Base-by-base conservation (phyloP, 2,797 vertebrate genomes). In the Psittacula echo region DNA sequence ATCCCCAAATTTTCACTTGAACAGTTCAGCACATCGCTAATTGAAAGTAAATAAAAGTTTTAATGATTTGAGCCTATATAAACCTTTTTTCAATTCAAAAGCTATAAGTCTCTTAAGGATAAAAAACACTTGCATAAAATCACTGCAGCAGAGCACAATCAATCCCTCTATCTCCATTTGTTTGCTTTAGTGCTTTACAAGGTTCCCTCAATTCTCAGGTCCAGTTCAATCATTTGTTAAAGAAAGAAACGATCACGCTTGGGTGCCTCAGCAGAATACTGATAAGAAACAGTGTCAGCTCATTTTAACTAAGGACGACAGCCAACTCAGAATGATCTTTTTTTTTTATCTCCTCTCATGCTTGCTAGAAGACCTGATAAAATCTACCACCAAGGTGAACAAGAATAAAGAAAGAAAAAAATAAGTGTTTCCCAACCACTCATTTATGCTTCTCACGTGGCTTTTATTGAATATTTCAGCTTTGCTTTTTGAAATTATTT, bases 141-240 rank as follows among this genome's bases (percentile, higher is more conserved):
- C 88, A 90, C 68, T 92, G 75, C 86, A 94, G 74, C 87, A 89
- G 77, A 96, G 88, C 74, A 91, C 90, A 94, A 96, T 95, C 95
- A 95, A 95, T 96, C 86, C 90, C 39, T 95, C 94, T 71, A 89
- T 94, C 95, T 96, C 88, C 47, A 79, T 93, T 95, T 95, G 95
- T 97, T 97, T 97, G 91, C 94, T 95, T 96, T 97, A 94, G 85
- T 90, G 94, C 82, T 97, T 96, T 84, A 92, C 93, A 90, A 92
- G 75, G 81, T 78, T 94, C 76, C 93, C 74, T 94, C 94, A 93
- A 81, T 96, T 94, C 95, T 96, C 93, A 75, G 77, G 68, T 93
- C 79, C 85, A 95, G 95, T 96, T 97, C 95, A 96, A 97, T 96
- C 94, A 96, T 96, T 94, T 96, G 91, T 96, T 96, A 96, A 96